Base-by-base conservation (phyloP, 2,797 vertebrate genomes). In the Podargus strigoides region DNA sequence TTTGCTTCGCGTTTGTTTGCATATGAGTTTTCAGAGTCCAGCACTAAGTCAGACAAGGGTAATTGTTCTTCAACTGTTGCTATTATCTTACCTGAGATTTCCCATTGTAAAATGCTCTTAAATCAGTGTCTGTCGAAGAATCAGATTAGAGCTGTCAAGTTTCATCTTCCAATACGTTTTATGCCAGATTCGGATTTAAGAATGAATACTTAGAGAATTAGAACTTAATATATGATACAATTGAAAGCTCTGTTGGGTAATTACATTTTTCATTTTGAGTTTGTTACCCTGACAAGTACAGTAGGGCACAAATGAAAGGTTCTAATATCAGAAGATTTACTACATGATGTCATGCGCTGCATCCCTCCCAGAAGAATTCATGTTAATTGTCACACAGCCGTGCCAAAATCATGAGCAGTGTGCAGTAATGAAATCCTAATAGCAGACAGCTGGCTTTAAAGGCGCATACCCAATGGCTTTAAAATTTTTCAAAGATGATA, bases 321-420 rank as follows among this genome's bases (percentile, higher is more conserved):
- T 96, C 93, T 93, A 97, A 97, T 94, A 97, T 87, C 92, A 77
- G 94, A 97, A 94, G 94, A 90, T 94, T 93, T 86, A 62, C 72
- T 87, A 59, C 85, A 97, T 97, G 95, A 98, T 93, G 94, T 97
- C 97, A 98, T 97, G 72, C 0, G 3, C 92, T 91, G 87, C 92
- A 95, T 95, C 93, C 87, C 39, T 78, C 94, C 97, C 84, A 72
- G 56, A 70, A 93, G 96, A 95, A 95, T 97, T 97, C 90, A 95
- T 82, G 76, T 68, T 91, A 97, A 94, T 96, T 97, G 96, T 97
- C 97, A 96, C 95, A 86, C 39, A 58, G 82, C 85, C 32, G 18
- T 95, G 95, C 95, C 96, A 96, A 94, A 95, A 82, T 93, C 94
- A 79, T 75, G 70, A 96, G 92, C 77, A 79, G 90, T 47, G 83